A percentile compares a stretch with the other conserved stretches of the same genome.
Evolutionary conservation across 1,140 invertebrate genomes (phyloP).

Genomic region (Phocides pigmalion): DNA sequence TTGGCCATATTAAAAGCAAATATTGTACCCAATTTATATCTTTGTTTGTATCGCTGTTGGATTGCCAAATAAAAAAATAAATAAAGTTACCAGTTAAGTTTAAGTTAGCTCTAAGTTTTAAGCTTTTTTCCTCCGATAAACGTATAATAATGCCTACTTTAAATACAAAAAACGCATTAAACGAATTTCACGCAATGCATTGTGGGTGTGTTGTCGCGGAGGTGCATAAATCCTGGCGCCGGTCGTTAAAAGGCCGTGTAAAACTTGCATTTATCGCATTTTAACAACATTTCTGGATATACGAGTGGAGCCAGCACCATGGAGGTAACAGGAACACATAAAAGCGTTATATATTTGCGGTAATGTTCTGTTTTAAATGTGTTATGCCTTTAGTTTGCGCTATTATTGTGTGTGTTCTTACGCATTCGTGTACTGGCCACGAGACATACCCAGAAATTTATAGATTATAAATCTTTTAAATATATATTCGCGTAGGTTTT

Average conservation of each 20-base stretch:
- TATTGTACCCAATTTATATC: too few relatives aligned
- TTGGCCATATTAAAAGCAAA: too few relatives aligned
- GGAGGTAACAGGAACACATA: constrained; percentile 14
- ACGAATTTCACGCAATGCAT: constrained; percentile 24
- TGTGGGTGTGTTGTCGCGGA: constrained; percentile 15
- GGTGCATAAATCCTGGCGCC: constrained; percentile 29
- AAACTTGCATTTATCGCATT: constrained; percentile 30
- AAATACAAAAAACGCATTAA: constrained; percentile 21
- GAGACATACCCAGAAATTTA: too few relatives aligned
- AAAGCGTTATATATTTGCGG: constrained; percentile 13
- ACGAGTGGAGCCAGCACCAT: neutral
- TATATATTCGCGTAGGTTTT: too few relatives aligned
- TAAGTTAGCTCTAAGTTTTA: too few relatives aligned
- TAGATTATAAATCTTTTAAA: too few relatives aligned
- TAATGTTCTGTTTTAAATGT: constrained; percentile 6
- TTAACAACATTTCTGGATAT: constrained; percentile 27
- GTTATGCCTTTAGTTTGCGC: too few relatives aligned
- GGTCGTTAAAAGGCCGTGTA: constrained; percentile 30
- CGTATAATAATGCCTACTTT: constrained; percentile 8
- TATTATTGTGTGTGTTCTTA: too few relatives aligned
- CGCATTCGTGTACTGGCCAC: too few relatives aligned
- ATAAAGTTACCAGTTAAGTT: too few relatives aligned
- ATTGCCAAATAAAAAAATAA: too few relatives aligned
- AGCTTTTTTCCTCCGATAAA: neutral
- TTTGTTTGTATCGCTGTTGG: too few relatives aligned